phyloP scores from a whole-genome alignment of 2,888 invertebrate species.

The Sycophila texana region DNA sequence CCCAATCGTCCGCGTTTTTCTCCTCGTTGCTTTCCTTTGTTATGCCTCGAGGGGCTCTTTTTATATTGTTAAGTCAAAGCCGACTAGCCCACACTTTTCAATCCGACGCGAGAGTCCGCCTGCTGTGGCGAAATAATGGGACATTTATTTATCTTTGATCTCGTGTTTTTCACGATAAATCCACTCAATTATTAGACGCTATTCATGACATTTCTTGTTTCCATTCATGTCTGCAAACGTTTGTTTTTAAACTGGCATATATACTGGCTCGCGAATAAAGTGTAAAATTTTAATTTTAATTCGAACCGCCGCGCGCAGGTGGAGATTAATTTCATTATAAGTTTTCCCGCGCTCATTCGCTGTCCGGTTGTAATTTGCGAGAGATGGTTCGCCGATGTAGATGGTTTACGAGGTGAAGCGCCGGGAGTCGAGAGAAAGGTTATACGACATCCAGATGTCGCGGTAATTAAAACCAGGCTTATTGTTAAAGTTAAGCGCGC shows the following conservation, averaged over 20 bases:
- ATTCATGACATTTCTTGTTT: no score
- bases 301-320: background rate
- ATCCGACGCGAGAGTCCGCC: background rate
- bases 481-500: conserved; percentile 71
- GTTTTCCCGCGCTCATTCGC: conserved; percentile 57
- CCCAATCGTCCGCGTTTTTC: conserved; percentile 43
- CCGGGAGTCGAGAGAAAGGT: conserved; percentile 62
- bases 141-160: background rate
- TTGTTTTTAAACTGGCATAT: no score
- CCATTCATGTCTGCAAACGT: no score
- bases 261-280: no score
- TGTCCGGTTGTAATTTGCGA: conserved; percentile 68
- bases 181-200: no score
- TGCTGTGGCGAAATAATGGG: conserved; percentile 15
- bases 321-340: conserved; percentile 41
- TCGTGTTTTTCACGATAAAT: background rate
- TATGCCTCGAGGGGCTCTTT: conserved; percentile 5
- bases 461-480: conserved; percentile 73
- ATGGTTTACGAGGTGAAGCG: conserved; percentile 61
- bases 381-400: conserved; percentile 63
- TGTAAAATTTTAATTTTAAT: conserved; percentile 8
- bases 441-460: conserved; percentile 74
- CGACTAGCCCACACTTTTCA: conserved; percentile 3
- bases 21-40: conserved; percentile 21
- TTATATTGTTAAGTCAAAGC: conserved; percentile 6